Base-by-base conservation (phyloP, 1,140 invertebrate species). In the Galleria mellonella region DNA sequence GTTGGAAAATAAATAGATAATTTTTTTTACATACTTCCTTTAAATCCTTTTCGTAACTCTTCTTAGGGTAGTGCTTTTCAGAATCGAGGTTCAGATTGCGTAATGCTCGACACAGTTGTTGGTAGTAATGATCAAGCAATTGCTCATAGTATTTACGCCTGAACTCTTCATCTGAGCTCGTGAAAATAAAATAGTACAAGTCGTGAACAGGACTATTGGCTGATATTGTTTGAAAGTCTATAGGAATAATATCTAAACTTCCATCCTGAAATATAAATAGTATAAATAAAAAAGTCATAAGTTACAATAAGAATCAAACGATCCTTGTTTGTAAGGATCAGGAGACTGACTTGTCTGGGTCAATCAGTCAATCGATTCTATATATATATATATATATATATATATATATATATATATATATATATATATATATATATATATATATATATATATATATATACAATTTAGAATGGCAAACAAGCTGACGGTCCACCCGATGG, bases 211-310 rank as follows among this genome's bases (percentile, higher is more conserved):
- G 66, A 12, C 85, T 84, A 9, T 70, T 51, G 23, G 67, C 70
- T 17, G 85, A 74, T 36, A 53, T 47, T 12, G 84, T 51, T 67
- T 88, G 88, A 55, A 83, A 88, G 42, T 88, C 87, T 17, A 89
- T 9, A 10, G 87, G 71, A n/a, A 61, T 66, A 6, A 83, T 37
- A 5, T 51, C 55, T n/a, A 74, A 66, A 9, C 46, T 35, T 5
- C 50, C 43, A 9, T 59, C 33, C 61, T 68, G 49, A 32, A 65
- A 60, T 9, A 32, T 3, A 32, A 5, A n/a, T n/a, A n/a, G n/a
- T n/a, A n/a, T n/a, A n/a, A 32, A 5, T 32, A 32, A 32, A 32
- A 32, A n/a, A n/a, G n/a, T n/a, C n/a, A n/a, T n/a, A n/a, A n/a
- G n/a, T n/a, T n/a, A n/a, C n/a, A n/a, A n/a, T n/a, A n/a, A n/a